A percentile compares a stretch with the other conserved stretches of the same genome.
These are phyloP conservation scores for Criorhina ranunculi DNA, from an alignment of 2,888 invertebrate species.

Conservation along the genomic window DNA sequence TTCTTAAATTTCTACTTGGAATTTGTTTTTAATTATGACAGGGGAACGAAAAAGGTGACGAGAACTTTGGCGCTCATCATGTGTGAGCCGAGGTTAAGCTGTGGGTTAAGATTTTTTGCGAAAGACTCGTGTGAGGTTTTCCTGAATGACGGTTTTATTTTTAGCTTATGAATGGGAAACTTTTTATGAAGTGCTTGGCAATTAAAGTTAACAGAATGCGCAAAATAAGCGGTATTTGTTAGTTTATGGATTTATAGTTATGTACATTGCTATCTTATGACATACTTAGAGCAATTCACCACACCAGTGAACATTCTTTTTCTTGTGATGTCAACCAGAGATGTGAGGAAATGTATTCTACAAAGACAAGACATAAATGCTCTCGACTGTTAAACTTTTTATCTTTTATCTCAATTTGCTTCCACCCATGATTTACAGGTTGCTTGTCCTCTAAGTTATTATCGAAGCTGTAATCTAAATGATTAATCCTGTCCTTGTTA, in stretches of 20 bases:
- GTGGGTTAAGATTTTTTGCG: constrained; percentile 41
- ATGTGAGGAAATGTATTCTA: too few relatives aligned
- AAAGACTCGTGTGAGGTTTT: constrained; percentile 38
- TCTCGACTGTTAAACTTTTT: too few relatives aligned
- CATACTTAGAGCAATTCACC: too few relatives aligned
- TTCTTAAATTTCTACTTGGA: constrained; percentile 64
- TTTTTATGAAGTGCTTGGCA: constrained; percentile 15
- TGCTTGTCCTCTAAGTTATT: too few relatives aligned
- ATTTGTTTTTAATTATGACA: constrained; percentile 69
- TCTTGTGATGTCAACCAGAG: too few relatives aligned
- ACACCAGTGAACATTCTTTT: too few relatives aligned
- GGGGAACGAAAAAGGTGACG: constrained; percentile 66
- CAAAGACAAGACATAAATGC: too few relatives aligned
- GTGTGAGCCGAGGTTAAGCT: constrained; percentile 29
- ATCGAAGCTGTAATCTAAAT: too few relatives aligned
- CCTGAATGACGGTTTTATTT: constrained; percentile 16
- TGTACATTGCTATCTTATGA: too few relatives aligned
- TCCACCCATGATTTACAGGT: too few relatives aligned
- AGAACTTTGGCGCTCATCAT: constrained; percentile 61
- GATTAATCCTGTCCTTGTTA: too few relatives aligned
- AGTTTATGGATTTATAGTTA: neutral
- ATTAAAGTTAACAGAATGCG: constrained; percentile 32
- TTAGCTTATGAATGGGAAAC: constrained; percentile 48
- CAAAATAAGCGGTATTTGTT: constrained; percentile 18
- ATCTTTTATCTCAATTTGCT: too few relatives aligned